Evolutionary conservation across 2,888 invertebrate species (phyloP).

Genomic region (Eupithecia insigniata): DNA sequence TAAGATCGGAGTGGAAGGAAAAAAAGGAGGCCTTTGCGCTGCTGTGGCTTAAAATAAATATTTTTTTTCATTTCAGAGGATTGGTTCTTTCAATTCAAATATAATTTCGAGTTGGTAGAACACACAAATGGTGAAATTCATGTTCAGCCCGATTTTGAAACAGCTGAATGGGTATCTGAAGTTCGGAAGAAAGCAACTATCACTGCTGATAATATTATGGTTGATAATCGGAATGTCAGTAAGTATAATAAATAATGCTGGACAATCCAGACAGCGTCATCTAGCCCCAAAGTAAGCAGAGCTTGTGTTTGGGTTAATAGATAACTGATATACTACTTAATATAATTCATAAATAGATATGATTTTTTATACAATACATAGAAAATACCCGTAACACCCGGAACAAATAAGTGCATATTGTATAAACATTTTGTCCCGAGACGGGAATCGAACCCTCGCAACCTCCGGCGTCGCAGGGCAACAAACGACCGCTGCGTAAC

Average conservation of each 20-base stretch:
- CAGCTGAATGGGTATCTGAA: conserved; percentile 22
- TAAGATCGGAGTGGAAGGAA: background rate
- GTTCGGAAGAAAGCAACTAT: conserved; percentile 27
- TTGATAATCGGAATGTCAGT: conserved; percentile 32
- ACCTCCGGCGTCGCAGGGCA: too few relatives aligned
- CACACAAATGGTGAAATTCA: conserved; percentile 34
- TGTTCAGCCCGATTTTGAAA: conserved; percentile 25
- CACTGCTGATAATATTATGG: conserved; percentile 25
- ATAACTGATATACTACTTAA: too few relatives aligned
- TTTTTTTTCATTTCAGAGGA: conserved; percentile 33
- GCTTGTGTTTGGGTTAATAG: too few relatives aligned
- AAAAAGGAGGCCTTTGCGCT: background rate
- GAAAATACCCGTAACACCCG: too few relatives aligned
- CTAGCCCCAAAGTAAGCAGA: too few relatives aligned
- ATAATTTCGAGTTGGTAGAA: conserved; percentile 29
- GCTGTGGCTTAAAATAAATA: background rate
- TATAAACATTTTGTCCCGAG: too few relatives aligned
- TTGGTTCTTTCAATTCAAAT: conserved; percentile 36
- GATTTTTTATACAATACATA: too few relatives aligned
- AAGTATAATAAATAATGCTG: conserved; percentile 18
- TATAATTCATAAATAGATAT: too few relatives aligned
- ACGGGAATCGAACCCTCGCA: too few relatives aligned
- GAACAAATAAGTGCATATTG: too few relatives aligned
- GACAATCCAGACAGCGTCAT: too few relatives aligned
- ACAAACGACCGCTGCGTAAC: too few relatives aligned